Conservation (phyloP, 1,140 invertebrate genomes). For the Watersipora subatra region DNA sequence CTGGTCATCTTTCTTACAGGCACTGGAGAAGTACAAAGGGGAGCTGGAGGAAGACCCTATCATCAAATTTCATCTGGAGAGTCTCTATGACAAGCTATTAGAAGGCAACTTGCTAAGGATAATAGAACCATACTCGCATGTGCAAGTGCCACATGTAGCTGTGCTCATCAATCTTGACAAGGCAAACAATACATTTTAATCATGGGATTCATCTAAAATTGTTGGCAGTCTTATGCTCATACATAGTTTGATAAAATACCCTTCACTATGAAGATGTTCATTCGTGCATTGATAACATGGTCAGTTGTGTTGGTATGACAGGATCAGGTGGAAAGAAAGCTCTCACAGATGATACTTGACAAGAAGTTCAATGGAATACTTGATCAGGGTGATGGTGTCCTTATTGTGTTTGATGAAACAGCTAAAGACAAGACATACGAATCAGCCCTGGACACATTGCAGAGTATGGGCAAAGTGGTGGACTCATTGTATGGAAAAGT, state of each 20-base stretch:
- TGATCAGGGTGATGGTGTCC: slow-evolving; percentile 90
- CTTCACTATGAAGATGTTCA: too few species aligned
- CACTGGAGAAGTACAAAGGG: slow-evolving; percentile 67
- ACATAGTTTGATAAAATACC: too few species aligned
- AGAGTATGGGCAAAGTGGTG: slow-evolving; percentile 97
- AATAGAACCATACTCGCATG: slow-evolving; percentile 94
- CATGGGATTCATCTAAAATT: not conserved
- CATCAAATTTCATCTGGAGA: slow-evolving; percentile 85
- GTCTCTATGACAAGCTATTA: slow-evolving; percentile 93
- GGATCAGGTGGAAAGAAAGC: slow-evolving; percentile 88
- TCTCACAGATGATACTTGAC: slow-evolving; percentile 99
- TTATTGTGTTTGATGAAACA: slow-evolving; percentile 92
- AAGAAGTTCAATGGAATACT: slow-evolving; percentile 86
- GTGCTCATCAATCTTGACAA: slow-evolving; percentile 67
- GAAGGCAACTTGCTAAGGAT: slow-evolving; percentile 97
- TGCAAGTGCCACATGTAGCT: slow-evolving; percentile 75
- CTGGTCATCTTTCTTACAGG: slow-evolving; percentile 40
- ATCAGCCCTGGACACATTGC: slow-evolving; percentile 88
- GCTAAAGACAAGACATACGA: slow-evolving; percentile 93
- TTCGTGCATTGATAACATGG: too few species aligned
- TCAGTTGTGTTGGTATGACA: too few species aligned
- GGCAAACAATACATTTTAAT: slow-evolving; percentile 20
- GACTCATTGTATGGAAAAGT: slow-evolving; percentile 96
- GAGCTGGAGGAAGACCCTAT: slow-evolving; percentile 93
- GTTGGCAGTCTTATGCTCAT: not conserved